These are phyloP conservation scores for Trichonephila clavata DNA, from an alignment of 1,140 invertebrate genomes.

Conservation along the genomic window DNA sequence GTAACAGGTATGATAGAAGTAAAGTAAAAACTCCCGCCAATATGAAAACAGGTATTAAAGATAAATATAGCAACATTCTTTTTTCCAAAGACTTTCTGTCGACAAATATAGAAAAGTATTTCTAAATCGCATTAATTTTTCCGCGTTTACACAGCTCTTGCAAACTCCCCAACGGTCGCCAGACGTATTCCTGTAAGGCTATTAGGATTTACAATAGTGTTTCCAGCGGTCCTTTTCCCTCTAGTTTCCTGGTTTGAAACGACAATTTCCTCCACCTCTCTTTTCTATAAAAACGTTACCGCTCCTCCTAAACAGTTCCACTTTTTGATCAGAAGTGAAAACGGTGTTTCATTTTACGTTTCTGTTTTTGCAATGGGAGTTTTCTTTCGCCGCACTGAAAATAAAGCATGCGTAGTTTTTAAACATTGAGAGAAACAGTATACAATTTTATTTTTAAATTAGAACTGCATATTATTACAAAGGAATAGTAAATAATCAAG, in stretches of 20 bases:
- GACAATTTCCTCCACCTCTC: conserved; percentile 5
- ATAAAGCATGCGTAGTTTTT: too few relatives aligned
- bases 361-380: too few relatives aligned
- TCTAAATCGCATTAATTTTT: conserved; percentile 6
- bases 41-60: background rate
- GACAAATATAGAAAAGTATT: background rate
- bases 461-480: too few relatives aligned
- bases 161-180: background rate
- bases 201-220: background rate
- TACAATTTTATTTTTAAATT: too few relatives aligned
- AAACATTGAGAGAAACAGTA: too few relatives aligned
- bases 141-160: background rate
- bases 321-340: too few relatives aligned
- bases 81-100: background rate
- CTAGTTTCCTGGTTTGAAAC: conserved; percentile 8
- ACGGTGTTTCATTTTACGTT: too few relatives aligned
- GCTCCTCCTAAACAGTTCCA: background rate
- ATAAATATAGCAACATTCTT: too few relatives aligned
- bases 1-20: background rate
- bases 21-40: background rate
- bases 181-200: background rate
- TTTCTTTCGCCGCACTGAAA: too few relatives aligned
- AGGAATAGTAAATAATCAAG: too few relatives aligned
- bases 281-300: background rate
- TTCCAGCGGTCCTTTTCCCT: background rate